Evolutionary conservation across 2,797 vertebrate species (phyloP).

Genomic region (Enteromius anoplus): DNA sequence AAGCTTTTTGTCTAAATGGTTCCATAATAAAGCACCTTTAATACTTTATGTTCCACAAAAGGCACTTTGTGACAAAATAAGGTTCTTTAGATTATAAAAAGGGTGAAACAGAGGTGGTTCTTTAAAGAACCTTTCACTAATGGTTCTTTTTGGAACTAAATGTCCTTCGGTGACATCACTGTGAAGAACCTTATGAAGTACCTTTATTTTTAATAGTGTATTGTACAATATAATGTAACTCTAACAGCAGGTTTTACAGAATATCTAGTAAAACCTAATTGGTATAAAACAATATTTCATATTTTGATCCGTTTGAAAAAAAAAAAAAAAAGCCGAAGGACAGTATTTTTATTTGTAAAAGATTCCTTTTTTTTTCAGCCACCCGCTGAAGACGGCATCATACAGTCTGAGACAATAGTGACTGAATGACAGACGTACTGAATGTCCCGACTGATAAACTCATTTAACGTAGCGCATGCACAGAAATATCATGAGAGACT

Average conservation of each 20-base stretch:
- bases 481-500: neutral
- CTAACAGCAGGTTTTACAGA: neutral
- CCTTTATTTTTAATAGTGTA: too few relatives aligned
- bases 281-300: neutral
- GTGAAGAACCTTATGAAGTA: too few relatives aligned
- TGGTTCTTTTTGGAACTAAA: too few relatives aligned
- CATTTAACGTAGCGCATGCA: neutral
- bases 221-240: neutral
- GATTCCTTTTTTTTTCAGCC: too few relatives aligned
- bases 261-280: neutral
- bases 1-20: too few relatives aligned
- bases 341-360: neutral
- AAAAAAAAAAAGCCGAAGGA: neutral
- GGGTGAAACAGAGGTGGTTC: too few relatives aligned
- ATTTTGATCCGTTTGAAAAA: neutral
- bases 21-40: too few relatives aligned
- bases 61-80: too few relatives aligned
- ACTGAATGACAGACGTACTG: constrained; percentile 1
- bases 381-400: neutral
- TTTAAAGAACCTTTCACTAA: too few relatives aligned
- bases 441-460: constrained; percentile 9
- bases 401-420: neutral
- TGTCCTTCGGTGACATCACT: too few relatives aligned
- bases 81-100: too few relatives aligned
- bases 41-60: too few relatives aligned